These are phyloP conservation scores for Dryomyza anilis DNA, from an alignment of 2,888 invertebrate species.

Conservation along the genomic window DNA sequence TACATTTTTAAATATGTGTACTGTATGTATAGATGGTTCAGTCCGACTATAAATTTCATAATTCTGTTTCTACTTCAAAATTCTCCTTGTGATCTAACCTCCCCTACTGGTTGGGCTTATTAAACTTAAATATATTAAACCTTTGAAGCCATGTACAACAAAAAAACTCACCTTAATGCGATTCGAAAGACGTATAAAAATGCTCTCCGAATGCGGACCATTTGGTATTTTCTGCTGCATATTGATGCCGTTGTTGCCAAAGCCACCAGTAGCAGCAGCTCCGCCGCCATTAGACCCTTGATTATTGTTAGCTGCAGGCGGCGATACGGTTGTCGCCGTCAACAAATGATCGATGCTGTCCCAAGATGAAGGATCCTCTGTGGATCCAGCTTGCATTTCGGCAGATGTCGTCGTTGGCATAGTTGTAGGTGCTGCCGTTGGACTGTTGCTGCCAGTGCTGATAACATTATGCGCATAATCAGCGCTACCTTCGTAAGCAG, in stretches of 20 bases:
- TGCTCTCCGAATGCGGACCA: slow-evolving; percentile 81
- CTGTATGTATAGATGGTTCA: no score
- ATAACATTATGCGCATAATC: background rate
- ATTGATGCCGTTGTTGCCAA: slow-evolving; percentile 37
- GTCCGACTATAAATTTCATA: no score
- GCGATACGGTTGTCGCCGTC: slow-evolving; percentile 45
- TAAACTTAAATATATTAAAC: no score
- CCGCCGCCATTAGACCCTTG: slow-evolving; percentile 27
- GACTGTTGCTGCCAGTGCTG: background rate
- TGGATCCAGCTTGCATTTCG: slow-evolving; percentile 32
- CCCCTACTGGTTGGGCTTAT: no score
- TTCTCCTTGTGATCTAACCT: background rate
- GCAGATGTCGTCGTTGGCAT: background rate
- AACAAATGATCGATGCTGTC: slow-evolving; percentile 56
- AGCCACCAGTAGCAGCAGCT: slow-evolving; percentile 33
- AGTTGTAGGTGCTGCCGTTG: no score
- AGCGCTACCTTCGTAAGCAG: slow-evolving; percentile 8
- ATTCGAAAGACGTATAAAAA: slow-evolving; percentile 94
- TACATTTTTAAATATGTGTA: no score
- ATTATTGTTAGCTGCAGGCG: no score
- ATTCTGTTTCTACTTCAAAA: background rate
- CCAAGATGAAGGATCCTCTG: slow-evolving; percentile 47
- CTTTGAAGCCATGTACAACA: no score
- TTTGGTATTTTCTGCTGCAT: slow-evolving; percentile 52
- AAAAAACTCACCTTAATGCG: slow-evolving; percentile 82